These are phyloP conservation scores for Cephalotes varians DNA, from an alignment of 2,888 invertebrate species.

Conservation along the genomic window DNA sequence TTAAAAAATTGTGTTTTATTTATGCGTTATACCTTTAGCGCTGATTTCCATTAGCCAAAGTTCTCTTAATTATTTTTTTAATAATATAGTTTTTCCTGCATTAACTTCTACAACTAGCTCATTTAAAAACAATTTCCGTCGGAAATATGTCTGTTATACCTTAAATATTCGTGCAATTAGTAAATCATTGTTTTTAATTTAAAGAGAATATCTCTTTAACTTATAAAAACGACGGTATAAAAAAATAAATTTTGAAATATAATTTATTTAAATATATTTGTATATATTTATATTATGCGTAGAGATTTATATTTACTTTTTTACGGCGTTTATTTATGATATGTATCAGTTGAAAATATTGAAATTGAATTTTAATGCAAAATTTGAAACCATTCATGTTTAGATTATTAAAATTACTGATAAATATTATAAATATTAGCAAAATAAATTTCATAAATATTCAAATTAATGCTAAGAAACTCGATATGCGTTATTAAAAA, in stretches of 20 bases:
- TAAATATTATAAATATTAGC: background rate
- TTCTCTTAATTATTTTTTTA: no score
- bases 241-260: background rate
- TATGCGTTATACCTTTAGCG: no score
- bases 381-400: background rate
- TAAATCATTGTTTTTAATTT: background rate
- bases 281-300: background rate
- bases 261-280: background rate
- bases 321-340: background rate
- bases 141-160: background rate
- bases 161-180: conserved; percentile 3
- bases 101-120: conserved; percentile 3
- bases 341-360: background rate
- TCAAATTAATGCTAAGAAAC: background rate
- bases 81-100: background rate
- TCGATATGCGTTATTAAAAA: background rate
- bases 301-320: background rate
- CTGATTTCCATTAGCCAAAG: no score
- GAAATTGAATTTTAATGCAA: background rate
- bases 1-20: no score
- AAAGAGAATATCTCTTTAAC: background rate
- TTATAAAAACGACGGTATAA: background rate
- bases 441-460: background rate
- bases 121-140: conserved; percentile 5
- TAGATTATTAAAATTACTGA: background rate